These are phyloP conservation scores for Platichthys stellatus DNA, from an alignment of 2,113 vertebrate species.

Conservation along the genomic window DNA sequence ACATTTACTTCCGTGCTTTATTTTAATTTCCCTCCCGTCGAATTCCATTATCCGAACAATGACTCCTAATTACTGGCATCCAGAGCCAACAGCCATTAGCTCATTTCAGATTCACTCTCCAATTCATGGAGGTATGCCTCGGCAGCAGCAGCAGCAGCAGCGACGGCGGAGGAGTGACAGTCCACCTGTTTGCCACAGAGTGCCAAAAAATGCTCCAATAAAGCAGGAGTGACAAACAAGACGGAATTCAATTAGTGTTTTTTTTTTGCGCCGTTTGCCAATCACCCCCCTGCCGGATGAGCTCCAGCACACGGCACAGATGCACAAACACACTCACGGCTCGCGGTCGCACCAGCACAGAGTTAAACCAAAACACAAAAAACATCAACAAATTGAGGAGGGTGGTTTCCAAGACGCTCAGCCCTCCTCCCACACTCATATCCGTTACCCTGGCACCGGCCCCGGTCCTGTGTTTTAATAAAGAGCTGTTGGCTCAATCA, in stretches of 20 bases:
- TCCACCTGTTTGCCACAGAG: slow-evolving; percentile 75
- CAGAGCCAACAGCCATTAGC: slow-evolving; percentile 62
- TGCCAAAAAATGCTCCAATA: slow-evolving; percentile 71
- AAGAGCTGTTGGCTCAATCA: slow-evolving; percentile 70
- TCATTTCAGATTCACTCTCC: slow-evolving; percentile 63
- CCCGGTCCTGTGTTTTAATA: slow-evolving; percentile 60
- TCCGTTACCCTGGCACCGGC: slow-evolving; percentile 37
- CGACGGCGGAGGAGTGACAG: slow-evolving; percentile 55
- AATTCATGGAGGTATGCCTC: slow-evolving; percentile 57
- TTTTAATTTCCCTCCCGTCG: slow-evolving; percentile 43
- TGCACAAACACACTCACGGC: slow-evolving; percentile 28
- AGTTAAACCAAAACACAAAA: slow-evolving; percentile 35
- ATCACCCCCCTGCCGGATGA: slow-evolving; percentile 57
- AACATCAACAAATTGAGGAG: slow-evolving; percentile 38
- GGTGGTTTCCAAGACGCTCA: slow-evolving; percentile 46
- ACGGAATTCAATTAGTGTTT: slow-evolving; percentile 74
- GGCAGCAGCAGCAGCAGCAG: slow-evolving; percentile 40
- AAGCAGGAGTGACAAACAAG: slow-evolving; percentile 70
- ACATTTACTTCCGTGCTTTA: slow-evolving; percentile 36
- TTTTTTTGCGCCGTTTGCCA: slow-evolving; percentile 52
- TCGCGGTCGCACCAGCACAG: not conserved
- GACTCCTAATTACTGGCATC: slow-evolving; percentile 75
- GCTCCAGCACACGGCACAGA: slow-evolving; percentile 30
- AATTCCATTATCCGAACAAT: slow-evolving; percentile 73
- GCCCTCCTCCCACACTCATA: slow-evolving; percentile 1